A percentile compares a stretch with the other conserved stretches of the same genome.
Evolutionary conservation across 2,797 vertebrate genomes (phyloP).

Genomic region (Caiman crocodilus): DNA sequence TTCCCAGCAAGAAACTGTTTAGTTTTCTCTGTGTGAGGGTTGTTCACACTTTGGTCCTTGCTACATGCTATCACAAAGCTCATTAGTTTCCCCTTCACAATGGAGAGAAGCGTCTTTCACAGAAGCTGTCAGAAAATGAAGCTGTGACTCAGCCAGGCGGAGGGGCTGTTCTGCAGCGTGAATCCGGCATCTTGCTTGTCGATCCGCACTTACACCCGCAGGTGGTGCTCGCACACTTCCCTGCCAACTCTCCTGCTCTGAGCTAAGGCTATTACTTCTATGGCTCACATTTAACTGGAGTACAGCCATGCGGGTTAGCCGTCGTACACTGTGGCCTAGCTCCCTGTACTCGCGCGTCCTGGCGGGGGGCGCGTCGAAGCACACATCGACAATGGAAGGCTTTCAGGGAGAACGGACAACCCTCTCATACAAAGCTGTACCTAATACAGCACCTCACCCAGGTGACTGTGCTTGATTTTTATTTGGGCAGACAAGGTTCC

Average conservation of each 20-base stretch:
- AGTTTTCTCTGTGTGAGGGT: not conserved
- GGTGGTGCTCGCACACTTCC: slow-evolving; percentile 34
- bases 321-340: not conserved
- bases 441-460: not conserved
- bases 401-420: not conserved
- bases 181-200: not conserved
- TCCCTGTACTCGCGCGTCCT: too few relatives aligned
- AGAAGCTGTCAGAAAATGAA: not conserved
- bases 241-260: not conserved
- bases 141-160: not conserved
- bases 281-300: not conserved
- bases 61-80: not conserved
- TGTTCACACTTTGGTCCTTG: not conserved
- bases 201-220: slow-evolving; percentile 2
- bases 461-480: not conserved
- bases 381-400: not conserved
- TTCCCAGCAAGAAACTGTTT: not conserved
- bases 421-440: not conserved
- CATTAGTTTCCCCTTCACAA: not conserved
- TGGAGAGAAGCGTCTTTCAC: not conserved
- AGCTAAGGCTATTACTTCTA: not conserved
- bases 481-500: too few relatives aligned
- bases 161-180: not conserved
- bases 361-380: not conserved
- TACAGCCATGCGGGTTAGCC: not conserved